Evolutionary conservation across 2,797 vertebrate species (phyloP), one percentile per base, ranked within the genome.

Genomic region (Hipposideros larvatus): DNA sequence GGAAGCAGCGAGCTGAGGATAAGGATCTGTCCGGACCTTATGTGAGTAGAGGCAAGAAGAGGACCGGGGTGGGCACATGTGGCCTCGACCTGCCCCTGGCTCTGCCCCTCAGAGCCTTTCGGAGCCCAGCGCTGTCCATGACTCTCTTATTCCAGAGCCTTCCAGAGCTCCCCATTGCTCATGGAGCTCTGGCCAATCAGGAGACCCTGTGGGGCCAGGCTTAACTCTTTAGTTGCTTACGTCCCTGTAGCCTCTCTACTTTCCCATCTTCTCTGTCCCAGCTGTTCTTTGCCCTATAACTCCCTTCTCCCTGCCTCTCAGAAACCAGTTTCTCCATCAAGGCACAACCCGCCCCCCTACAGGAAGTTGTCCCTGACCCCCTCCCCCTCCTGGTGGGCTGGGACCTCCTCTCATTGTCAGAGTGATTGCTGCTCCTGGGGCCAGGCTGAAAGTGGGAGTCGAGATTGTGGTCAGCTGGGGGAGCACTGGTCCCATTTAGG

Each of bases 11-110:
- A 68, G 2, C n/a, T 0, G 99, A 99, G 1, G 99, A 99, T 59
- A 99, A 99, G 96, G 99, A 99, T 11, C 82, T 98, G 6, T 98
- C 99, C 0, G 98, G 98, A 28, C 99, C 98, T 97, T 99, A 99
- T 0, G 99, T 99, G 99, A 66, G 99, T 98, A 53, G 37, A 0
- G 26, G 24, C 15, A 0, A 0, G 10, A 2, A 5, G 68, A 31
- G 43, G 77, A 2, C 11, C 16, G 1, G 46, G 22, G 26, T 28
- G 46, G 66, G 77, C 28, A 22, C 0, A 1, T 4, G 7, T 13
- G 7, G 16, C 66, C 37, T 22, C 1, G 1, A 24, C 28, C 15
- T 4, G 28, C 8, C 15, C 21, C 78, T 22, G 15, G 18, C 1
- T 26, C 4, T 5, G 11, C 28, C 19, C 37, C 22, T 55, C 4